Base-by-base conservation (phyloP, 2,113 vertebrate genomes). In the Pantherophis guttatus region DNA sequence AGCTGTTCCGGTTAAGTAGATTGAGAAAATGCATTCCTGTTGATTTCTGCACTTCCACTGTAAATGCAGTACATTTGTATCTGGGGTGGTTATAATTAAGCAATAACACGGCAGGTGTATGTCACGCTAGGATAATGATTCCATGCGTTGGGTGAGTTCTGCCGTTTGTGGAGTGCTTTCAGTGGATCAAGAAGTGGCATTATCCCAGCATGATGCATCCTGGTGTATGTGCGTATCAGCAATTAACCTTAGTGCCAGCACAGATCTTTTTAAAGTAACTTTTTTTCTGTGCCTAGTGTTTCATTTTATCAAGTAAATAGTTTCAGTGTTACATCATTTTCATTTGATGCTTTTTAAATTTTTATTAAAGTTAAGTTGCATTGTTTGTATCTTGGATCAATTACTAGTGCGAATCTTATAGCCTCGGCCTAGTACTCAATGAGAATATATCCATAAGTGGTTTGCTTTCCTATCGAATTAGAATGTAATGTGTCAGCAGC, bases 21-120 rank as follows among this genome's bases (percentile, higher is more conserved):
- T 50, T 97, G 97, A 97, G 96, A 97, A 97, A 97, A 96, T 96
- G 95, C 96, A 97, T 24, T 96, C 97, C 97, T 97, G 95, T 98
- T 98, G 97, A 97, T 97, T 97, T 97, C 95, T 97, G 96, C 96
- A 89, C 97, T 97, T 97, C 95, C 96, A 96, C 96, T 96, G 96
- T 97, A 97, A 98, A 98, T 98, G 97, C 97, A 97, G 95, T 97
- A 94, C 98, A 96, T 97, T 98, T 97, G 97, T 97, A 98, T 98
- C 98, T 97, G 96, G 98, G 97, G 98, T 98, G 97, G 98, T 98
- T 98, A 97, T 98, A 98, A 98, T 98, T 98, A 98, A 98, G 98
- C 98, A 98, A 98, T 98, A 98, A 98, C 98, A 97, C 98, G 98
- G 98, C 98, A 98, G 98, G 98, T 98, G 98, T 98, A 97, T 98